Conservation (phyloP, 2,888 invertebrate species). For the Acleris sparsana region DNA sequence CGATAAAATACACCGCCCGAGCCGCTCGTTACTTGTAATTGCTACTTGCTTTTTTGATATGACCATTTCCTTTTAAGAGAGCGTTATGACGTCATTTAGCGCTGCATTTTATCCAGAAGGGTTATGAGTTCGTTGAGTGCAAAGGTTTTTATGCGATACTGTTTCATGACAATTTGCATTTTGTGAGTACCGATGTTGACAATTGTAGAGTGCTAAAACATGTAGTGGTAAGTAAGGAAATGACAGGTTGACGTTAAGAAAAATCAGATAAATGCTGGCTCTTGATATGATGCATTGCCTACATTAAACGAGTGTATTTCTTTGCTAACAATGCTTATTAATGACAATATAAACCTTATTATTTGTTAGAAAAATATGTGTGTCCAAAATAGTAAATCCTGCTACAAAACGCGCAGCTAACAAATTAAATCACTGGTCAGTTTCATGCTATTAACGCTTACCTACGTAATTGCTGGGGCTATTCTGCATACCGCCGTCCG, state of each 20-base stretch:
- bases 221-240: no score
- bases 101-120: constrained; percentile 32
- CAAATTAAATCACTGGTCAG: constrained; percentile 29
- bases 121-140: not conserved
- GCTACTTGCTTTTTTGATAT: constrained; percentile 51
- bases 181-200: no score
- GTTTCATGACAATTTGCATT: no score
- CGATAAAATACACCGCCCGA: constrained; percentile 72
- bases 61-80: constrained; percentile 34
- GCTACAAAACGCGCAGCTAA: constrained; percentile 3
- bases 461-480: constrained; percentile 32
- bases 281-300: no score
- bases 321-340: no score
- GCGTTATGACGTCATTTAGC: constrained; percentile 36
- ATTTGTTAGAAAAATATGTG: no score
- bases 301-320: no score
- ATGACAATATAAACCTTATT: no score
- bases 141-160: no score
- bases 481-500: constrained; percentile 38
- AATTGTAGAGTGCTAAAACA: no score
- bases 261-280: no score
- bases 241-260: no score
- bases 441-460: constrained; percentile 33
- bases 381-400: not conserved
- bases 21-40: constrained; percentile 71